phyloP scores from a whole-genome alignment of 1,140 invertebrate genomes.

The Calephelis nemesis region DNA sequence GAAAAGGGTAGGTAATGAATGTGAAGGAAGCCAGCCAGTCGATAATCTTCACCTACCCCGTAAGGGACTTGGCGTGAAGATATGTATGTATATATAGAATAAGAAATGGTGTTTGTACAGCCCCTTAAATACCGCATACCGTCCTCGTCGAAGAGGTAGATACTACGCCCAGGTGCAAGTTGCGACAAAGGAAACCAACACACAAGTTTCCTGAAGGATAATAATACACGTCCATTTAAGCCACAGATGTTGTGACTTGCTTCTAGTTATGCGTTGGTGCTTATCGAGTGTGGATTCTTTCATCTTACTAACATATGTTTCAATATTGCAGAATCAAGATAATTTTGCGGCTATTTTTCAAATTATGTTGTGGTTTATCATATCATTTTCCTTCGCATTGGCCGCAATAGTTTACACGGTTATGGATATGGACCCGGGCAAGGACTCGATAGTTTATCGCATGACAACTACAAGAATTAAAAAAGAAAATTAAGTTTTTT shows the following conservation, averaged over 20 bases:
- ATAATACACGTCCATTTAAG: background rate
- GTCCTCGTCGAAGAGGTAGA: too few species aligned
- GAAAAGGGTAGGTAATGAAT: too few species aligned
- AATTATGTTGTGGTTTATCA: slow-evolving; percentile 93
- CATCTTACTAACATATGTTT: background rate
- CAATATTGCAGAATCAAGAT: slow-evolving; percentile 31
- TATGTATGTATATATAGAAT: too few species aligned
- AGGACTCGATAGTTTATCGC: slow-evolving; percentile 98
- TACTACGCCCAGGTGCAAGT: too few species aligned
- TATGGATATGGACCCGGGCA: slow-evolving; percentile 96
- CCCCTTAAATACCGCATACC: too few species aligned
- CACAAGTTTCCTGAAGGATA: too few species aligned
- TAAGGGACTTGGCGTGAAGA: too few species aligned
- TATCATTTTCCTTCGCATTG: slow-evolving; percentile 88
- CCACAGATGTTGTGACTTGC: background rate
- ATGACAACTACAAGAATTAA: slow-evolving; percentile 98
- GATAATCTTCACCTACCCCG: too few species aligned
- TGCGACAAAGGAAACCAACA: too few species aligned
- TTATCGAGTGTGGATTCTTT: background rate
- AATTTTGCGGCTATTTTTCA: slow-evolving; percentile 94
- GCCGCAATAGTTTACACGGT: slow-evolving; percentile 92
- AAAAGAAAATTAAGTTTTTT: slow-evolving; percentile 91
- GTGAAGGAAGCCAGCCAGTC: too few species aligned
- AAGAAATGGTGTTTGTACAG: too few species aligned
- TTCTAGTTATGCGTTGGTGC: too few species aligned